Conservation (phyloP, 2,113 vertebrate species). For the Mormoops blainvillei region DNA sequence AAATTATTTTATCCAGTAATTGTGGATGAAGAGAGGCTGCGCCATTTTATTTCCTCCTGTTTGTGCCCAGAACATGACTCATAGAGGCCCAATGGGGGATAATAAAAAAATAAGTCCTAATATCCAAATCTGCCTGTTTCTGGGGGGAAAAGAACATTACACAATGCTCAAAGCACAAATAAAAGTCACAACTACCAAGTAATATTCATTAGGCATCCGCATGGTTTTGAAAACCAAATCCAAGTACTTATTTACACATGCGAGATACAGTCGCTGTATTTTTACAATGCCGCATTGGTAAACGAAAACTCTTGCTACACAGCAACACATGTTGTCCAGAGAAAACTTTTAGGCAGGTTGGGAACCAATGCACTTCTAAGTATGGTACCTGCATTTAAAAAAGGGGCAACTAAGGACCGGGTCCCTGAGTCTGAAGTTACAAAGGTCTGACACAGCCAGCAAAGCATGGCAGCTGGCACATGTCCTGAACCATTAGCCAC, state of each 20-base stretch:
- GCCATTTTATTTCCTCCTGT: background rate
- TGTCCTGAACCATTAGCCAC: conserved; percentile 11
- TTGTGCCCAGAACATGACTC: conserved; percentile 29
- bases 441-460: background rate
- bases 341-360: background rate
- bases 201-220: background rate
- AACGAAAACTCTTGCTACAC: conserved; percentile 22
- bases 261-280: background rate
- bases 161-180: conserved; percentile 23
- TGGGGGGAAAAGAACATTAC: background rate
- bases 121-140: background rate
- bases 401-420: background rate
- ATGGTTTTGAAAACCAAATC: conserved; percentile 8
- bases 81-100: background rate
- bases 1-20: conserved; percentile 18
- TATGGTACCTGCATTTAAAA: conserved; percentile 20
- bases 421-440: background rate
- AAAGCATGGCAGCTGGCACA: conserved; percentile 55
- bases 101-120: background rate
- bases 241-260: conserved; percentile 15
- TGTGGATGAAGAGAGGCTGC: background rate
- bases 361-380: conserved; percentile 24
- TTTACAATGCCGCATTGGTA: conserved; percentile 23
- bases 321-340: conserved; percentile 3
- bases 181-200: conserved; percentile 22